Evolutionary conservation across 2,113 vertebrate genomes (phyloP).

Genomic region (Eulemur rufifrons): DNA sequence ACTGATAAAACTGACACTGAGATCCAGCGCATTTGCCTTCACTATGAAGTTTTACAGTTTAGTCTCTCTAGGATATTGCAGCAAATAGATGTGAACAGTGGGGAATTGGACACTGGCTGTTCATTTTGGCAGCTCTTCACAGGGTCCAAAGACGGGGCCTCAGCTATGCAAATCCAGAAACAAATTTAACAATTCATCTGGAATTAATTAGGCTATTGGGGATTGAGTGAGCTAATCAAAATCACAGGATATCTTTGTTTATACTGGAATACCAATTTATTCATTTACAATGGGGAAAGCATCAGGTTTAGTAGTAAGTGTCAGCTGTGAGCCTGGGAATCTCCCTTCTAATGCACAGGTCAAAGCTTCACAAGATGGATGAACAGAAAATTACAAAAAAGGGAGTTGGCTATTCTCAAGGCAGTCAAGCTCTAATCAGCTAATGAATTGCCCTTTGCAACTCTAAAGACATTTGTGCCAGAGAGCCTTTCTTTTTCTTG

Average conservation of each 20-base stretch:
- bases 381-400: constrained; percentile 52
- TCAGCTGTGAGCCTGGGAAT: constrained; percentile 46
- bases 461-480: constrained; percentile 43
- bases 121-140: constrained; percentile 3
- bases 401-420: background rate
- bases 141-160: background rate
- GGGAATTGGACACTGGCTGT: background rate
- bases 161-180: constrained; percentile 51
- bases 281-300: background rate
- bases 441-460: constrained; percentile 65
- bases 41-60: background rate
- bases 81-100: background rate
- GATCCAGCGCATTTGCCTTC: background rate
- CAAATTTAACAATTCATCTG: constrained; percentile 55
- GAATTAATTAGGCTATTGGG: constrained; percentile 63
- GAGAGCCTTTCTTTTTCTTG: constrained; percentile 45
- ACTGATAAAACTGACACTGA: background rate
- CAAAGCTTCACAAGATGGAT: constrained; percentile 32
- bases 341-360: constrained; percentile 23
- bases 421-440: constrained; percentile 38
- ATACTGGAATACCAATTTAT: background rate
- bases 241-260: constrained; percentile 51
- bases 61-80: background rate
- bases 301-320: background rate
- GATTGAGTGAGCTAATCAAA: constrained; percentile 40